A percentile compares a stretch with the other conserved stretches of the same genome.
phyloP scores from a whole-genome alignment of 2,797 vertebrate genomes.

The Tinamus major region DNA sequence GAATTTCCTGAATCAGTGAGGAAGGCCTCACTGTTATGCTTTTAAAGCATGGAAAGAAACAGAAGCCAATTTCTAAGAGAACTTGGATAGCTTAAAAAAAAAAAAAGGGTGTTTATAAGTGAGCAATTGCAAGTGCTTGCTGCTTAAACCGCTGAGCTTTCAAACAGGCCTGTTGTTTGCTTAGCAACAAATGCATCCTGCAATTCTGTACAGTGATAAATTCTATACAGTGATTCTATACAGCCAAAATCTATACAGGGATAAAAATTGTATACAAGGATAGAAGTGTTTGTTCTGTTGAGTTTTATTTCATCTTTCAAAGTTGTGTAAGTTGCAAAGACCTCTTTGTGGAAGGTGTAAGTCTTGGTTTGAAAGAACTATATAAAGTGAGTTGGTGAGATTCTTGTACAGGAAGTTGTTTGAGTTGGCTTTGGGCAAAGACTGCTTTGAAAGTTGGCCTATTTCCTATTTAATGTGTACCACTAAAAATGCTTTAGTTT shows the following conservation, averaged over 20 bases:
- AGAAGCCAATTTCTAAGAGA: neutral
- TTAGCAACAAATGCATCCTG: fast-evolving
- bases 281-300: neutral
- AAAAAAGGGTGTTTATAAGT: neutral
- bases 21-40: neutral
- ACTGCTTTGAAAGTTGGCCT: neutral
- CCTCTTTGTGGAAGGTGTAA: neutral
- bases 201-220: neutral
- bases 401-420: neutral
- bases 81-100: neutral
- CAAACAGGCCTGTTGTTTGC: neutral
- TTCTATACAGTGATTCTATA: neutral
- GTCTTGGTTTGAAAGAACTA: neutral
- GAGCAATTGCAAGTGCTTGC: neutral
- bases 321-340: neutral
- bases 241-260: neutral
- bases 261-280: neutral
- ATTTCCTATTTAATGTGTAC: neutral
- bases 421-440: neutral
- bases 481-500: neutral
- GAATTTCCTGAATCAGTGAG: neutral
- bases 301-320: neutral
- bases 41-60: neutral
- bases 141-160: neutral
- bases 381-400: neutral